phyloP scores from a whole-genome alignment of 2,113 vertebrate genomes.

The Anoplopoma fimbria region DNA sequence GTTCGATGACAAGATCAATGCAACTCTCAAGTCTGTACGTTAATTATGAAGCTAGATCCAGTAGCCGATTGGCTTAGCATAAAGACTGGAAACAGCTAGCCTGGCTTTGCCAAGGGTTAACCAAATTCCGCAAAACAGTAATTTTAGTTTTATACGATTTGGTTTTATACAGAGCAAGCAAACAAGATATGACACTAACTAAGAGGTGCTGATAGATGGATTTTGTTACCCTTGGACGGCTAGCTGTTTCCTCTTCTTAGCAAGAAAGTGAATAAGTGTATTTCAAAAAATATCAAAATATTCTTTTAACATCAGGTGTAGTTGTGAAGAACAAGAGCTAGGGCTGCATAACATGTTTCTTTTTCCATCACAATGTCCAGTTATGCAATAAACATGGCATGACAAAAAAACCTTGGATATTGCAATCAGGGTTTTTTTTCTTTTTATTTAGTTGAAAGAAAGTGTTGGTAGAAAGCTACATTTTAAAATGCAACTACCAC shows the following conservation, averaged over 20 bases:
- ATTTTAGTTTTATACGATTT: not conserved
- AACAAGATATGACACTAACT: not conserved
- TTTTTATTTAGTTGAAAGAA: too few species aligned
- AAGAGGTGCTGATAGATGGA: not conserved
- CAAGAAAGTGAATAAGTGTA: not conserved
- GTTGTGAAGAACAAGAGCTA: not conserved
- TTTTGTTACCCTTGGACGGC: not conserved
- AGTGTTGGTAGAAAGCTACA: not conserved
- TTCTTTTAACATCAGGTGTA: not conserved
- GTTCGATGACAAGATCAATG: too few species aligned
- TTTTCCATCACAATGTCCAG: not conserved
- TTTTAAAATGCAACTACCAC: too few species aligned
- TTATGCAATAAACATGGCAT: not conserved
- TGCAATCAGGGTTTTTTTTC: not conserved
- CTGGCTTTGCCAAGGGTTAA: not conserved
- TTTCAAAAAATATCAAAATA: not conserved
- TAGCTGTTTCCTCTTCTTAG: not conserved
- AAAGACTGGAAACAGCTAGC: not conserved
- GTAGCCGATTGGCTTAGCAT: not conserved
- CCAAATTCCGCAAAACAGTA: not conserved
- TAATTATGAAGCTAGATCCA: not conserved
- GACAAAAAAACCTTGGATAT: not conserved
- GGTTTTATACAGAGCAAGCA: not conserved
- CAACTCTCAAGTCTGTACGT: not conserved
- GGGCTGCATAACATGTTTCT: not conserved